These are phyloP conservation scores for Tympanoctomys barrerae DNA, from an alignment of 2,797 vertebrate genomes.

Conservation along the genomic window DNA sequence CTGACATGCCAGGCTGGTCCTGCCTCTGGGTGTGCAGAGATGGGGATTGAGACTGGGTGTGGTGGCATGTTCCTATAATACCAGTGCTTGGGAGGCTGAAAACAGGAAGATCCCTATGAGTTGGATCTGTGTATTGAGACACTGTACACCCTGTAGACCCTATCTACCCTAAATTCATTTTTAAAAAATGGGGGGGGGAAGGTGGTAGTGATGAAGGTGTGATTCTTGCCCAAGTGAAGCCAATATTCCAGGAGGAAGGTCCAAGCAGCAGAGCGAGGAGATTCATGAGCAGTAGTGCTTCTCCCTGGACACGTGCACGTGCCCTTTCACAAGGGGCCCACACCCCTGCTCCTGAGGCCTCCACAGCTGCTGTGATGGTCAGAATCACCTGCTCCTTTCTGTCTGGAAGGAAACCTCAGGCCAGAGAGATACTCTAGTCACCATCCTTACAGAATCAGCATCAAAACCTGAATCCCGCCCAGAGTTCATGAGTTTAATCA, in stretches of 20 bases:
- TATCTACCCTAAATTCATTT: too few relatives aligned
- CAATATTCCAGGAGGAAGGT: rapidly evolving
- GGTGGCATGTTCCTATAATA: too few relatives aligned
- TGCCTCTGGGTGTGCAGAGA: too few relatives aligned
- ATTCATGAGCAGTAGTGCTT: rapidly evolving
- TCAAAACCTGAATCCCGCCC: background rate
- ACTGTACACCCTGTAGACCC: too few relatives aligned
- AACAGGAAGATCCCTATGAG: too few relatives aligned
- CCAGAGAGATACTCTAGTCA: background rate
- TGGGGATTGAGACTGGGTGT: too few relatives aligned
- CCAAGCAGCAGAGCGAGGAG: rapidly evolving
- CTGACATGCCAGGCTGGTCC: too few relatives aligned
- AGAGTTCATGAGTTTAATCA: too few relatives aligned
- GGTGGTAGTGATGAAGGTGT: rapidly evolving
- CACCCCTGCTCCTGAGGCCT: rapidly evolving
- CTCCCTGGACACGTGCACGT: rapidly evolving
- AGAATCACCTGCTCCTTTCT: background rate
- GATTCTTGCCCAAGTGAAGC: rapidly evolving
- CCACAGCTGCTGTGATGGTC: rapidly evolving
- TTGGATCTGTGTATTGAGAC: too few relatives aligned
- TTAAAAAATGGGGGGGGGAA: too few relatives aligned
- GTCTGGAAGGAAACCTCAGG: background rate
- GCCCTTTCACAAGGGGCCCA: rapidly evolving
- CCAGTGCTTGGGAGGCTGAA: too few relatives aligned
- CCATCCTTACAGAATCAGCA: background rate